A percentile compares a stretch with the other conserved stretches of the same genome.
Conservation (phyloP, 2,797 vertebrate genomes). For the Eidolon dupreanum region DNA sequence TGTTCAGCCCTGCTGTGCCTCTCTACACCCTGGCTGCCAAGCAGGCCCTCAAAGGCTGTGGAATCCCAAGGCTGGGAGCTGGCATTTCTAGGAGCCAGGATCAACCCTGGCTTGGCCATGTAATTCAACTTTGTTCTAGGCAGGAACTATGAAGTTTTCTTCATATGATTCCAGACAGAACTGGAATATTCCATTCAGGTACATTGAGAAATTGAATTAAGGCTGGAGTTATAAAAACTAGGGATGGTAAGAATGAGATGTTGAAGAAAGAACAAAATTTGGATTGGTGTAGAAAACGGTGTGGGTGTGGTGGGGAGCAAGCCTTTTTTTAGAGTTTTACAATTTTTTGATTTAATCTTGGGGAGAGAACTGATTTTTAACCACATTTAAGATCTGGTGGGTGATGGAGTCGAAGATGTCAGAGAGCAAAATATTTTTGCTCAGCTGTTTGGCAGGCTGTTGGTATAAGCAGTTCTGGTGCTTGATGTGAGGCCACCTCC, state of each 20-base stretch:
- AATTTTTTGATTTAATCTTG: conserved; percentile 11
- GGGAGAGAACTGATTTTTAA: background rate
- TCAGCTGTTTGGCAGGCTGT: background rate
- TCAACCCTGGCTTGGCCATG: background rate
- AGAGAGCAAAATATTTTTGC: background rate
- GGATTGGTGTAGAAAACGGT: background rate
- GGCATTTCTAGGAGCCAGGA: background rate
- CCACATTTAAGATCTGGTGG: background rate
- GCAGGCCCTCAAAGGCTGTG: background rate
- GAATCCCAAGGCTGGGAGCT: background rate
- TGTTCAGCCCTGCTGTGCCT: background rate
- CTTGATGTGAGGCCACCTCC: background rate
- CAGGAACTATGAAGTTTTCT: background rate
- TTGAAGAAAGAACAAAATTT: background rate
- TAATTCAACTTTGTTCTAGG: background rate
- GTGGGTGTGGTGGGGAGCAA: background rate
- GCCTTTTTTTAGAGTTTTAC: background rate
- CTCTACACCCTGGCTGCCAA: accelerated
- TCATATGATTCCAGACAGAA: background rate
- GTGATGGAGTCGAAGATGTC: background rate
- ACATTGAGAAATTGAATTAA: background rate
- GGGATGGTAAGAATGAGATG: background rate
- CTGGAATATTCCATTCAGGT: background rate
- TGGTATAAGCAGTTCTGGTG: background rate
- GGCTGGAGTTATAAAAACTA: background rate